phyloP scores from a whole-genome alignment of 2,113 vertebrate genomes.

The Etheostoma spectabile region DNA sequence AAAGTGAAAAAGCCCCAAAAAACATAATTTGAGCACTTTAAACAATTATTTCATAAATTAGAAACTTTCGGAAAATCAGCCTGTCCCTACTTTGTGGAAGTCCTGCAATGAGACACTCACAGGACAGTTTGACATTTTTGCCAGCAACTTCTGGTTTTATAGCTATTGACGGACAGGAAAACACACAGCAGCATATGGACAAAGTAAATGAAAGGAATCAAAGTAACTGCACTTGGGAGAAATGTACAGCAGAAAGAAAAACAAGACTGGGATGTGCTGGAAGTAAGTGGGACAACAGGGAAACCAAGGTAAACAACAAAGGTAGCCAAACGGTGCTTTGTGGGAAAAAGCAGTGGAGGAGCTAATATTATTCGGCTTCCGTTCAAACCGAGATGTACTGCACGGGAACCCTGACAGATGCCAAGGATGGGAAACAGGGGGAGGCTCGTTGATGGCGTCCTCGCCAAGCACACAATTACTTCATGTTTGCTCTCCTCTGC shows the following conservation, averaged over 20 bases:
- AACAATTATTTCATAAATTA: too few relatives aligned
- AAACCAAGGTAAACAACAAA: conserved; percentile 25
- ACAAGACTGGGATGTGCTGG: neutral
- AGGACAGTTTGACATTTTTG: neutral
- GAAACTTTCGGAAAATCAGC: too few relatives aligned
- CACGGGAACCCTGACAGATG: conserved; percentile 30
- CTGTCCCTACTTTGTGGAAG: neutral
- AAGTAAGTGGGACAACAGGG: neutral
- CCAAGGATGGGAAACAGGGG: conserved; percentile 13
- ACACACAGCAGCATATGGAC: neutral
- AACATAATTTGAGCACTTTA: too few relatives aligned
- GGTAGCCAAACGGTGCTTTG: neutral
- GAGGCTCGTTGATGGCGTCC: too few relatives aligned
- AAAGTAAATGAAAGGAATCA: conserved; percentile 5
- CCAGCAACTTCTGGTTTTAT: neutral
- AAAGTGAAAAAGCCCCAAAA: too few relatives aligned
- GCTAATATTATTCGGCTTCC: neutral
- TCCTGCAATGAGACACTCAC: neutral
- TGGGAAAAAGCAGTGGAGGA: conserved; percentile 1
- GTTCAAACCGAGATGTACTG: neutral
- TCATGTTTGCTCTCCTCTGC: conserved; percentile 26
- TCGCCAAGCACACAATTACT: conserved; percentile 11
- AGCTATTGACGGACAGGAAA: neutral
- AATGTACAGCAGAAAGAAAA: neutral
- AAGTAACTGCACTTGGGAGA: neutral